Evolutionary conservation across 2,797 vertebrate genomes (phyloP), one percentile per base, ranked within the genome.

Genomic region (Urophycis tenuis): DNA sequence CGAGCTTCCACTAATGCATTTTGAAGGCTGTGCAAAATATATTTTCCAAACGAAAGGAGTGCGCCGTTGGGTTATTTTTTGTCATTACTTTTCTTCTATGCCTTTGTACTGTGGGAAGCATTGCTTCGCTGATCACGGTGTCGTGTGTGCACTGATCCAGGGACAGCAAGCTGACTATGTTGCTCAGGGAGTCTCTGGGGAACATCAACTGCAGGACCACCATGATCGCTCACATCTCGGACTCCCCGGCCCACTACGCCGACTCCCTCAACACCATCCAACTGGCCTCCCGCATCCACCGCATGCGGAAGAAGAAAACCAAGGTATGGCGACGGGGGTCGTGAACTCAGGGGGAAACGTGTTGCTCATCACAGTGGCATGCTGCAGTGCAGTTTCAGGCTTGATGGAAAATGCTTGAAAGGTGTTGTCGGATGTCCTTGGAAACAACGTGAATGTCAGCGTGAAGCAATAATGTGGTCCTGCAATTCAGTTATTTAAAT

Each of bases 161-260:
- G 92, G 97, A 99, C 91, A 99, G 96, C 93, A 96, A 96, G 88
- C 94, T 99, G 88, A 99, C 97, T 15, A 96, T 97, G 95, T 83
- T 99, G 86, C 91, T 99, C 87, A 94, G 94, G 86, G 98, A 99
- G 90, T 96, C 96, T 0, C 94, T 99, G 88, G 96, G 96, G 84
- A 94, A 98, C 89, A 94, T 96, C 86, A 95, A 94, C 93, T 99
- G 98, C 88, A 93, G 96, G 83, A 95, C 96, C 83, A 99, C 96
- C 80, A 98, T 99, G 96, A 97, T 99, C 35, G 95, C 96, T 2
- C 98, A 99, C 85, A 94, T 99, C 90, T 98, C 97, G 0, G 95
- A 97, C 75, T 95, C 95, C 2, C 95, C 96, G 0, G 91, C 92
- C 81, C 93, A 92, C 92, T 97, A 97, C 1, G 91, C 95, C 3